Base-by-base conservation (phyloP, 2,113 vertebrate species). In the Oreochromis niloticus region DNA sequence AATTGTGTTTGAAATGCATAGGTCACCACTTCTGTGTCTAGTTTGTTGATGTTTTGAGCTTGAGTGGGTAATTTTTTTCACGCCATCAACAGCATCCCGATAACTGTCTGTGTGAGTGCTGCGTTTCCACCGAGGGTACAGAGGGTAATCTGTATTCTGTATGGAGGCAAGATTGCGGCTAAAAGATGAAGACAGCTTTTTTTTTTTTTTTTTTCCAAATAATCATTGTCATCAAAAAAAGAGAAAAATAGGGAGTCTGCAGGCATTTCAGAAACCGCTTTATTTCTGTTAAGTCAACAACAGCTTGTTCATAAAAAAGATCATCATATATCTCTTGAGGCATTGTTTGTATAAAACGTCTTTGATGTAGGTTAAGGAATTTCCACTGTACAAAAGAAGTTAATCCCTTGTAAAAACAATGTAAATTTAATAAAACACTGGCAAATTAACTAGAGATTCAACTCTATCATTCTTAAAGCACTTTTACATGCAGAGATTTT, bases 201-300 rank as follows among this genome's bases (percentile, higher is more conserved):
- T 83, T 27, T 66, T 83, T 27, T 66, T 66, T 22, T 16, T 22
- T n/a, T 7, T 1, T 34, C 1, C 16, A 78, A 88, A 85, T 34
- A 80, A 90, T 82, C 63, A 85, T 27, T 63, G 84, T 61, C 50
- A 66, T 54, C 27, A 61, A 30, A 48, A 39, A 43, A n/a, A 4
- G 11, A 10, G 19, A 7, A 39, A 66, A 66, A 39, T 39, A n/a
- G 34, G 32, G 34, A 66, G 57, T 75, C 52, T 30, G 48, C 30
- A 32, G 73, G 24, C 73, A 41, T 88, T 92, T 83, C 30, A 87
- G 54, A 19, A 68, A 81, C 36, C 11, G 90, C 36, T 91, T 95
- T 95, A 93, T 92, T 95, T 93, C 59, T 87, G 82, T 93, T 93
- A 87, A 93, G 85, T 93, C 87, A 92, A 88, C 83, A 88, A 87